A percentile compares a stretch with the other conserved stretches of the same genome.
Evolutionary conservation across 1,140 invertebrate genomes (phyloP).

Genomic region (Delia radicum): DNA sequence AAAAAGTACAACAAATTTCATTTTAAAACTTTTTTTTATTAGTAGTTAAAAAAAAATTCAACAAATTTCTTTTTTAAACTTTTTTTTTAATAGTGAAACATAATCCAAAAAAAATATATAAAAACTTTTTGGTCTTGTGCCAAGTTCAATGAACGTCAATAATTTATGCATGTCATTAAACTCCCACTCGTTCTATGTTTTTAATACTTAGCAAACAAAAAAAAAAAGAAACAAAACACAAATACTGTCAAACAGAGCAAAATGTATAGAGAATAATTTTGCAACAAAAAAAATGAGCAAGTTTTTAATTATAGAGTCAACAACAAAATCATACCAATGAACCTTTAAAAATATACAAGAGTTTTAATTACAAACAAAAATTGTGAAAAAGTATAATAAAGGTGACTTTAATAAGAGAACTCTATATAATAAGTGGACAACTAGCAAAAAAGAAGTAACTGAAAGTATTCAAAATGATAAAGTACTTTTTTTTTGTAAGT

Average conservation of each 20-base stretch:
- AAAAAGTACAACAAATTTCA: too few relatives aligned
- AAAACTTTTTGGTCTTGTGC: constrained; percentile 3
- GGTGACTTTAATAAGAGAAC: too few relatives aligned
- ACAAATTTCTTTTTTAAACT: too few relatives aligned
- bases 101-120: too few relatives aligned
- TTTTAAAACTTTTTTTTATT: too few relatives aligned
- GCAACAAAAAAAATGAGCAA: neutral
- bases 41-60: too few relatives aligned
- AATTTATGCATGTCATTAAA: neutral
- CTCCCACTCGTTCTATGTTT: neutral
- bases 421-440: too few relatives aligned
- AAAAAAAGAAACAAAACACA: neutral
- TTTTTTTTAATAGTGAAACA: too few relatives aligned
- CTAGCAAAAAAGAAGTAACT: too few relatives aligned
- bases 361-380: neutral
- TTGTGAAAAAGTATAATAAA: too few relatives aligned
- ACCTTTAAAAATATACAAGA: neutral
- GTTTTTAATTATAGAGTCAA: neutral
- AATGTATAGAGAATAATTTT: neutral
- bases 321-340: neutral
- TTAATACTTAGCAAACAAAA: neutral
- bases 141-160: constrained; percentile 4
- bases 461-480: too few relatives aligned
- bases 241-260: neutral
- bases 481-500: too few relatives aligned